phyloP scores from a whole-genome alignment of 2,888 invertebrate species.

The Lasioglossum vierecki region DNA sequence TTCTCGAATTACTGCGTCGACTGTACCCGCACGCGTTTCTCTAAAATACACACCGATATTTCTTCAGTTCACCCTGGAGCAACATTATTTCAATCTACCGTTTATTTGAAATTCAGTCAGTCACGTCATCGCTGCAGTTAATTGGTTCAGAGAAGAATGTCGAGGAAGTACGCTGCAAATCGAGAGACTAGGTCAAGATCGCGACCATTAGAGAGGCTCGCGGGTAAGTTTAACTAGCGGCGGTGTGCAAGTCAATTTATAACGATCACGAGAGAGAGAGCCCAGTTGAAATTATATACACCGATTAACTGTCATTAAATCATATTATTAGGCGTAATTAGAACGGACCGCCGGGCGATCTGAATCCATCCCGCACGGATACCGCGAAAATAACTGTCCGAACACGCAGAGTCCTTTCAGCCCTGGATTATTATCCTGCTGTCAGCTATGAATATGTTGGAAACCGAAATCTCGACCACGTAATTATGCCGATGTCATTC shows the following conservation, averaged over 20 bases:
- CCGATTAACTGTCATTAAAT: conserved; percentile 63
- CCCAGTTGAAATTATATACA: conserved; percentile 47
- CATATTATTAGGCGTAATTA: conserved; percentile 63
- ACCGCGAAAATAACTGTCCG: conserved; percentile 63
- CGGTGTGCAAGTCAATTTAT: conserved; percentile 27
- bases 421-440: conserved; percentile 62
- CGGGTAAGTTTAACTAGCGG: neutral
- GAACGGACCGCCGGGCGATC: conserved; percentile 56
- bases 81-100: neutral
- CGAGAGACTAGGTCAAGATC: neutral
- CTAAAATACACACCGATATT: neutral
- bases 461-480: conserved; percentile 54
- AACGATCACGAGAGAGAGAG: conserved; percentile 3
- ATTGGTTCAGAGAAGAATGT: neutral
- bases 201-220: neutral
- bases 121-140: neutral
- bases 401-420: conserved; percentile 63
- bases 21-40: neutral
- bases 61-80: neutral
- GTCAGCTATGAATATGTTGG: conserved; percentile 60
- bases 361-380: conserved; percentile 56
- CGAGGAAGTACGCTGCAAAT: neutral
- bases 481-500: conserved; percentile 64
- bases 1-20: neutral
- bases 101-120: neutral